Evolutionary conservation across 92 coral and sea anemone species (phyloP), one percentile per base, ranked within the genome.

Genomic region (Palythoa grandiflora): DNA sequence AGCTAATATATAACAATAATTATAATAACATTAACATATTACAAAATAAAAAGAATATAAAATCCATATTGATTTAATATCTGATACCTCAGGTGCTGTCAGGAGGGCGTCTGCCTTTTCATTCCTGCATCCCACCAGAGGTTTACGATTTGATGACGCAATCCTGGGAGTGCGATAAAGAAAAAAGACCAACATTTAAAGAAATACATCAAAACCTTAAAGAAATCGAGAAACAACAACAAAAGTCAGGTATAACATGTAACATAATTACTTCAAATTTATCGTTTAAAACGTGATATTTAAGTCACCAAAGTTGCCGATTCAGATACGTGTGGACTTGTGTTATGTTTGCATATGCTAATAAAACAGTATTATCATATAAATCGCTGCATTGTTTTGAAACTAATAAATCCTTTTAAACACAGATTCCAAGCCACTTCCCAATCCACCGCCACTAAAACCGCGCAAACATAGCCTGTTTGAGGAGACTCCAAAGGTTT

Each of bases 401-500:
- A 3, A 15, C 19, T 44, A 44, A 44, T 44, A 44, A 44, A 44
- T n/a, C 3, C 28, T 8, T 76, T 2, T 10, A 19, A 11, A 76
- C 9, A 35, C 80, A 76, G 80, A 35, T 8, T 76, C 65, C n/a
- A 76, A 76, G 63, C 80, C 80, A 20, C 44, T 76, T 35, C 80
- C 80, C 1, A 76, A 76, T 28, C 80, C 80, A 9, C 80, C 80
- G 21, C 80, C 80, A 3, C 65, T 76, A 2, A 59, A 48, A 6
- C 80, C 80, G 10, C 12, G 20, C 14, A 54, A 51, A 12, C 11
- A 9, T 17, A 17, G 60, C 11, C 50, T 63, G 10, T 8, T 11
- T 19, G 65, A 51, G 5, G 5, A 36, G 38, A 19, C 16, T 20
- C 65, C 20, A 52, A 51, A 12, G 65, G 80, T 47, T 44, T 44